These are phyloP conservation scores for Chlorops oryzae DNA, from an alignment of 1,140 invertebrate genomes.

Conservation along the genomic window DNA sequence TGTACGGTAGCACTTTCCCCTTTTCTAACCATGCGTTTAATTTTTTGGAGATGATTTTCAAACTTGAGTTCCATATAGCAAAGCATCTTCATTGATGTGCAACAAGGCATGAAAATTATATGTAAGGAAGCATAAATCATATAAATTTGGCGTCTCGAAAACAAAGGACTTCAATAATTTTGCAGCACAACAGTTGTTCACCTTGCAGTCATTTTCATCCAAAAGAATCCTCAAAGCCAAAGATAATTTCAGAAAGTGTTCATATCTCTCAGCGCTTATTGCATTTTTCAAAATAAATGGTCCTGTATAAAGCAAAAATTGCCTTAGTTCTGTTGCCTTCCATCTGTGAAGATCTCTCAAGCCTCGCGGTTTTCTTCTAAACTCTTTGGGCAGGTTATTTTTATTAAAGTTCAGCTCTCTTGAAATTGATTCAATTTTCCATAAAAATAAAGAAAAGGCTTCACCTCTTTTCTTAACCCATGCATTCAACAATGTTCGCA, in stretches of 20 bases:
- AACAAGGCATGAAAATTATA: slow-evolving; percentile 19
- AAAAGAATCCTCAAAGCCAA: slow-evolving; percentile 7
- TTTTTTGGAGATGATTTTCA: slow-evolving; percentile 18
- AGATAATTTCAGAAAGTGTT: slow-evolving; percentile 9
- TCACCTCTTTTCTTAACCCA: slow-evolving; percentile 17
- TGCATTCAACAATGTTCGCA: slow-evolving; percentile 16
- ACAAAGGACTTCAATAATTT: slow-evolving; percentile 12
- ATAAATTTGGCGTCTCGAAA: slow-evolving; percentile 13
- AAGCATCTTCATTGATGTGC: slow-evolving; percentile 20
- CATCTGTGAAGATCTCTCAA: slow-evolving; percentile 20
- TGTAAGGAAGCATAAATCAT: slow-evolving; percentile 14
- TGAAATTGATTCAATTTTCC: slow-evolving; percentile 17
- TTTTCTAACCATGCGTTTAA: slow-evolving; percentile 14
- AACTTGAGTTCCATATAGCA: slow-evolving; percentile 17
- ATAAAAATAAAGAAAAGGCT: slow-evolving; percentile 12
- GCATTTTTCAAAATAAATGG: slow-evolving; percentile 15
- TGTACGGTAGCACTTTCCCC: slow-evolving; percentile 11
- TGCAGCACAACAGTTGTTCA: slow-evolving; percentile 14
- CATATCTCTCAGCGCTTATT: slow-evolving; percentile 15
- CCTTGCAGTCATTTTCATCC: slow-evolving; percentile 2
- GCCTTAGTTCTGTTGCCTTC: slow-evolving; percentile 22
- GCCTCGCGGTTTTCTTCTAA: slow-evolving; percentile 18
- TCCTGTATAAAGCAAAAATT: slow-evolving; percentile 20
- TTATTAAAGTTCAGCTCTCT: slow-evolving; percentile 12
- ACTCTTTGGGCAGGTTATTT: slow-evolving; percentile 14